These are phyloP conservation scores for Aspidapion aeneum DNA, from an alignment of 2,888 invertebrate species.

Conservation along the genomic window DNA sequence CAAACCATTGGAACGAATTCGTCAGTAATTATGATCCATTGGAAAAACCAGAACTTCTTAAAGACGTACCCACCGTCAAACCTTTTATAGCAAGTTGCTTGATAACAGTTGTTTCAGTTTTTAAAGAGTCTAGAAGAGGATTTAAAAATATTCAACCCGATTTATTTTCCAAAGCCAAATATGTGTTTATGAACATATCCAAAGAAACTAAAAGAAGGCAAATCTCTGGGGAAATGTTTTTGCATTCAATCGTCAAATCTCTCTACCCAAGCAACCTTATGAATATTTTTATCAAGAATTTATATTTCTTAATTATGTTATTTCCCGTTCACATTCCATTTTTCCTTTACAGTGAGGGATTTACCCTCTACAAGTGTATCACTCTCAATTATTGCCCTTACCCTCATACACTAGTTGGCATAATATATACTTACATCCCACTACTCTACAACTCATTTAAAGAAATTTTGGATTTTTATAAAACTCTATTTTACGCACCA, in stretches of 20 bases:
- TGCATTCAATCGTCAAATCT: constrained; percentile 45
- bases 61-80: constrained; percentile 57
- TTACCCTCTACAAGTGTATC: constrained; percentile 45
- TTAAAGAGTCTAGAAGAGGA: constrained; percentile 60
- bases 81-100: constrained; percentile 60
- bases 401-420: constrained; percentile 42
- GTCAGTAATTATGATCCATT: constrained; percentile 74
- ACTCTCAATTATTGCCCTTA: constrained; percentile 42
- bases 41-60: constrained; percentile 64
- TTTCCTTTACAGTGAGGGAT: constrained; percentile 45
- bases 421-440: constrained; percentile 48
- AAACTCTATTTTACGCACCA: constrained; percentile 50
- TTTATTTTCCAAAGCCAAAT: constrained; percentile 48
- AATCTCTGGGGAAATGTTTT: constrained; percentile 36
- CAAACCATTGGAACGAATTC: constrained; percentile 78
- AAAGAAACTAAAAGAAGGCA: constrained; percentile 41
- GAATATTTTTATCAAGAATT: constrained; percentile 38
- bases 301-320: constrained; percentile 39
- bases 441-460: constrained; percentile 45
- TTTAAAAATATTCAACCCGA: constrained; percentile 48
- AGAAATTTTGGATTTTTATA: constrained; percentile 47
- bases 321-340: constrained; percentile 44
- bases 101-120: constrained; percentile 61
- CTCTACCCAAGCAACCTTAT: constrained; percentile 48
- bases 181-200: constrained; percentile 44